Base-by-base conservation (phyloP, 2,113 vertebrate species). In the Petaurus breviceps region DNA sequence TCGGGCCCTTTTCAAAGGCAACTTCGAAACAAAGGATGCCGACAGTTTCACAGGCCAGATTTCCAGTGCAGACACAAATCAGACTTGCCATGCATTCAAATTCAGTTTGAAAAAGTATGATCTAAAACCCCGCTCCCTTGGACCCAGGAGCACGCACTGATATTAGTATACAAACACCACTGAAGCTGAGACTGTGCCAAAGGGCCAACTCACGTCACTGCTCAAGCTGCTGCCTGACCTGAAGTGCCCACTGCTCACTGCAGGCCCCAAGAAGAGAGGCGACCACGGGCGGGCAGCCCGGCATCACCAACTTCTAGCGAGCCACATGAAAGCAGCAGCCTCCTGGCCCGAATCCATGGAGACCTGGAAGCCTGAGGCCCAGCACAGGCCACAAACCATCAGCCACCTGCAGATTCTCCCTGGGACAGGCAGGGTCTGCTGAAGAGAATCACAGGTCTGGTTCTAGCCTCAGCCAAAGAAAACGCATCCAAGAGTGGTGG, bases 101-200 rank as follows among this genome's bases (percentile, higher is more conserved):
- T 10, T 61, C 89, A 7, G 0, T 24, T 3, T 12, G 23, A 8
- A 14, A 11, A 31, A 51, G 2, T 26, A 9, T 0, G 49, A 3
- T 37, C 51, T n/a, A 8, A 8, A 84, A 24, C 2, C n/a, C 51
- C 24, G 16, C 37, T 19, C 1, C 0, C 6, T 22, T 8, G 16
- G 37, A n/a, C 53, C 9, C 0, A 37, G 91, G 50, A 37, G 46
- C 68, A 93, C 0, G 12, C 26, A 0, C 43, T 19, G 26, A 0
- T 8, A 3, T 90, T n/a, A 77, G 54, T 12, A 8, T 7, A 14
- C 9, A 24, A 24, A 61, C 46, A 19, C 55, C 28, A n/a, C 1
- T 2, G 22, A 50, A 92, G 28, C 55, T 6, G 68, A 50, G 92
- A 9, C 14, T 46, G 43, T 28, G 16, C 8, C 49, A 12, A 24